These are phyloP conservation scores for Tetragonisca angustula DNA, from an alignment of 2,888 invertebrate genomes.

Conservation along the genomic window DNA sequence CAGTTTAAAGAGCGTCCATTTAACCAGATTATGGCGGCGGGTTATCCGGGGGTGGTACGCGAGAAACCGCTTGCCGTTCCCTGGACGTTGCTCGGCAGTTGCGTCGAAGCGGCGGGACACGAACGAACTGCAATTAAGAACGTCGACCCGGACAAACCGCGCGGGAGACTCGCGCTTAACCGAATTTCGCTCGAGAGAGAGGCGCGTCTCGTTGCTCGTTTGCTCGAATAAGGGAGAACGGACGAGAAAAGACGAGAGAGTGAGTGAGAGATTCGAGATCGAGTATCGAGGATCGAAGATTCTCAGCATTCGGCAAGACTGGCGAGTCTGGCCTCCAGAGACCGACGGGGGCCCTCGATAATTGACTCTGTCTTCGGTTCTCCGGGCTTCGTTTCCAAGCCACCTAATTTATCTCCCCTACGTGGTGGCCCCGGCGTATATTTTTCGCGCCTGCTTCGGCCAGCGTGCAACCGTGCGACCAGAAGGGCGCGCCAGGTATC, in stretches of 20 bases:
- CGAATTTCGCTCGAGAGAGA: conserved; percentile 22
- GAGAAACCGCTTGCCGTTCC: background rate
- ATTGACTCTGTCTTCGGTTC: conserved; percentile 78
- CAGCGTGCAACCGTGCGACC: background rate
- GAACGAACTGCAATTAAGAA: conserved; percentile 13
- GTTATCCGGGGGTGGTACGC: background rate
- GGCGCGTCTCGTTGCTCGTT: conserved; percentile 40
- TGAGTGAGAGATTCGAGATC: no score
- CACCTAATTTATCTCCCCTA: conserved; percentile 75
- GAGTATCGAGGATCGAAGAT: conserved; percentile 58
- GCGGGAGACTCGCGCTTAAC: background rate
- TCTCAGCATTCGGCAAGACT: conserved; percentile 54
- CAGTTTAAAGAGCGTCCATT: background rate
- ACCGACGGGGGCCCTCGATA: conserved; percentile 74
- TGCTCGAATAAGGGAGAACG: background rate
- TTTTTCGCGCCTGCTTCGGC: conserved; percentile 61
- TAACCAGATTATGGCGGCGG: background rate
- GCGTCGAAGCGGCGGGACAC: background rate
- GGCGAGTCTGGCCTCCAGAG: conserved; percentile 62
- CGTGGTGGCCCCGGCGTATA: conserved; percentile 70
- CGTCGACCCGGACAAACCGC: background rate
- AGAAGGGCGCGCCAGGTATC: conserved; percentile 16
- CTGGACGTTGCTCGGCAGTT: background rate
- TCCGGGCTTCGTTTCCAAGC: conserved; percentile 68
- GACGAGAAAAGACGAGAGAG: conserved; percentile 1